phyloP scores from a whole-genome alignment of 2,797 vertebrate genomes.

The Tolypeutes matacus region DNA sequence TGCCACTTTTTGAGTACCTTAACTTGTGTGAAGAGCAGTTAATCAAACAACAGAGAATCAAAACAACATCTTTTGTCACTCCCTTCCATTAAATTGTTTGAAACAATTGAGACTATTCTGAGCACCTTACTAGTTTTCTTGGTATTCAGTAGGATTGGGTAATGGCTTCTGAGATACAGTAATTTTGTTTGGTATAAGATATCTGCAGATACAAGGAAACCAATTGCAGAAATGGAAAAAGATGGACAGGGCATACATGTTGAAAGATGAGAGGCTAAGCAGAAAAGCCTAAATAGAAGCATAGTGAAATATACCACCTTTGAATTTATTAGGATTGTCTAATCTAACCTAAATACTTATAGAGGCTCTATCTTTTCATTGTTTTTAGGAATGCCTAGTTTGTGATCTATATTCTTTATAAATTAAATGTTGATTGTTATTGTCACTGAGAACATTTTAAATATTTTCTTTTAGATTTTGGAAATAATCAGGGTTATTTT shows the following conservation, averaged over 20 bases:
- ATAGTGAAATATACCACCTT: background rate
- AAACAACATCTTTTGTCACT: constrained; percentile 7
- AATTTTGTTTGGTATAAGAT: constrained; percentile 27
- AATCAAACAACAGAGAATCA: no score
- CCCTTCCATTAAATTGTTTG: background rate
- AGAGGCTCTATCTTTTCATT: background rate
- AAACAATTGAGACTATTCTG: background rate
- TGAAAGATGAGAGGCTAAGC: background rate
- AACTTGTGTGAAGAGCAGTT: background rate
- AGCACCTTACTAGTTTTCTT: background rate
- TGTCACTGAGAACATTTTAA: constrained; percentile 68
- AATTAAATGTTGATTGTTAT: constrained; percentile 44
- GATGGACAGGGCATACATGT: background rate
- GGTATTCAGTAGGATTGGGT: background rate
- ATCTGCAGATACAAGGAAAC: constrained; percentile 21
- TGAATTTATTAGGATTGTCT: background rate
- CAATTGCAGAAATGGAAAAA: background rate
- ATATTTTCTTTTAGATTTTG: constrained; percentile 93
- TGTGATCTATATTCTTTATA: constrained; percentile 16
- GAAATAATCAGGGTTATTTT: constrained; percentile 99
- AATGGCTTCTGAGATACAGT: background rate
- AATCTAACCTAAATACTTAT: background rate
- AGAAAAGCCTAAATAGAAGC: background rate
- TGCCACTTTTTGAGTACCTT: constrained; percentile 23
- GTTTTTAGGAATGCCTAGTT: constrained; percentile 9